These are phyloP conservation scores for Hyaena hyaena DNA, from an alignment of 2,113 vertebrate genomes.

Conservation along the genomic window DNA sequence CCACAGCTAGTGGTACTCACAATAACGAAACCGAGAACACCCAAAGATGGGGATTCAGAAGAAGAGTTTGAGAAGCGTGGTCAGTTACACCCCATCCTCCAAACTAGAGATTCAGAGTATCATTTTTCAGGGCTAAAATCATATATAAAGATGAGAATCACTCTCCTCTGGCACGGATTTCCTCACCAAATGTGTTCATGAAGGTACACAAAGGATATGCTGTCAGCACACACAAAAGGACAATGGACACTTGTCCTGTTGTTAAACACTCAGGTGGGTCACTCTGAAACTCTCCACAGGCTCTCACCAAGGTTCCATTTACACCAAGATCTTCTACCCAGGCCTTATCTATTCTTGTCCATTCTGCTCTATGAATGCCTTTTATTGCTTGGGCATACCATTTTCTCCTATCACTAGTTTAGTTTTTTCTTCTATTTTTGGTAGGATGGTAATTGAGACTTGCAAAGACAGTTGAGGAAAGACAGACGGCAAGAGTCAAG, in stretches of 20 bases:
- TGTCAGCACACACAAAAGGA: not conserved
- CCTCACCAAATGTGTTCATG: not conserved
- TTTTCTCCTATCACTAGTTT: not conserved
- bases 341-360: not conserved
- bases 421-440: not conserved
- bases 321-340: not conserved
- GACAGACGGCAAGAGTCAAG: not conserved
- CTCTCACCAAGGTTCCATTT: not conserved
- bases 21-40: not conserved
- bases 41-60: not conserved
- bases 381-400: not conserved
- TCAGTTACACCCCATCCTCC: not conserved
- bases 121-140: not conserved
- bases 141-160: not conserved
- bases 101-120: not conserved
- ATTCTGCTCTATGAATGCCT: not conserved
- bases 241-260: not conserved
- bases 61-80: not conserved
- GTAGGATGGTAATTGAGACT: not conserved
- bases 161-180: not conserved
- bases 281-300: not conserved
- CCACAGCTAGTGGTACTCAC: not conserved
- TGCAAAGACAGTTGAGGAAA: not conserved
- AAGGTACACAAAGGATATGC: fast-evolving
- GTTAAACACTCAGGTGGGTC: not conserved